These are phyloP conservation scores for Empidonax traillii DNA, from an alignment of 2,113 vertebrate genomes.

Conservation along the genomic window DNA sequence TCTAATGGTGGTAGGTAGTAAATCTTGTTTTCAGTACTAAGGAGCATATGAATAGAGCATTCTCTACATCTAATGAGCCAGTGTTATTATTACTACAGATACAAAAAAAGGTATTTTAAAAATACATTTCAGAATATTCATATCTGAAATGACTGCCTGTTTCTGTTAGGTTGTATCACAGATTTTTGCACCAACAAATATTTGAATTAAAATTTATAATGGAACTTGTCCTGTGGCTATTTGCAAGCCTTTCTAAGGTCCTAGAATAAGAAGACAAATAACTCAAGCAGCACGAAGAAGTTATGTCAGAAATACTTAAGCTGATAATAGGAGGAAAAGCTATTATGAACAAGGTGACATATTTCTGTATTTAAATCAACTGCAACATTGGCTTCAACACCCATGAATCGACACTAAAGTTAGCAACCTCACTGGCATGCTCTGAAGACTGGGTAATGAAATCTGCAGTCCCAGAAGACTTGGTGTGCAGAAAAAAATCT, in stretches of 20 bases:
- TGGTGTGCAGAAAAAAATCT: not conserved
- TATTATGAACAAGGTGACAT: not conserved
- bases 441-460: not conserved
- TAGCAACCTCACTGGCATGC: not conserved
- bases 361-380: not conserved
- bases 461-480: not conserved
- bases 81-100: not conserved
- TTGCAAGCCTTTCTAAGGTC: not conserved
- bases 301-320: not conserved
- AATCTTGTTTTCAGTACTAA: slow-evolving; percentile 8
- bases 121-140: not conserved
- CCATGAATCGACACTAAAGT: not conserved
- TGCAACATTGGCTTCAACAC: not conserved
- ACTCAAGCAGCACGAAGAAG: not conserved
- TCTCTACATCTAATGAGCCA: not conserved
- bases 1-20: not conserved
- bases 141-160: not conserved
- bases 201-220: not conserved
- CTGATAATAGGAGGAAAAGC: not conserved
- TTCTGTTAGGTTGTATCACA: not conserved
- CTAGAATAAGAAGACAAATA: not conserved
- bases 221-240: not conserved
- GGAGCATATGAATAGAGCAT: not conserved
- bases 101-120: not conserved
- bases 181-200: not conserved